Percentiles rank a stretch among this genome's conserved stretches.
Conservation (phyloP, 64 coral and sea anemone species). For the Anthopleura sola region DNA sequence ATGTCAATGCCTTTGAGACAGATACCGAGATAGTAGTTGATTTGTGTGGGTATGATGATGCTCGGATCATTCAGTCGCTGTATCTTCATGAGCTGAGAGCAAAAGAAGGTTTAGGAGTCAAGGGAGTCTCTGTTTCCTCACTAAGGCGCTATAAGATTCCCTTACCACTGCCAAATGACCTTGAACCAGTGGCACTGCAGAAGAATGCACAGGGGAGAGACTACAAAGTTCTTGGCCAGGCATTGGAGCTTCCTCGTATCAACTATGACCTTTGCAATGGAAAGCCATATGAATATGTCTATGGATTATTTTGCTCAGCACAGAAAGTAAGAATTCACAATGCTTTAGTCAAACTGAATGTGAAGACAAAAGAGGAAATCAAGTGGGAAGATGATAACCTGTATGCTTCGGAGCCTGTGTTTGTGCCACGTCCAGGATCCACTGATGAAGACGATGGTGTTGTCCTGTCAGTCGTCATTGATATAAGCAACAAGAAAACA, state of each 20-base stretch:
- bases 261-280: slow-evolving; percentile 69
- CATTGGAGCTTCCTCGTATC: slow-evolving; percentile 70
- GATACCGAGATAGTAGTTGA: slow-evolving; percentile 51
- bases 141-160: slow-evolving; percentile 47
- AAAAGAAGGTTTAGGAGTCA: neutral
- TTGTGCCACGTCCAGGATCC: slow-evolving; percentile 55
- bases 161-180: slow-evolving; percentile 39
- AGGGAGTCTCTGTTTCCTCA: neutral
- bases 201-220: slow-evolving; percentile 21
- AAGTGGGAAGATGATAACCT: slow-evolving; percentile 48
- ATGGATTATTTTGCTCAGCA: neutral
- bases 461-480: slow-evolving; percentile 67
- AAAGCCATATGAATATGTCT: slow-evolving; percentile 64
- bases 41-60: slow-evolving; percentile 66
- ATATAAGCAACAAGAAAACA: slow-evolving; percentile 52
- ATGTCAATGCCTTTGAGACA: slow-evolving; percentile 82
- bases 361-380: slow-evolving; percentile 43
- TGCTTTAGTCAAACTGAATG: slow-evolving; percentile 63
- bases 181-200: neutral
- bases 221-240: slow-evolving; percentile 29
- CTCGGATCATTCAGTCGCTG: slow-evolving; percentile 27
- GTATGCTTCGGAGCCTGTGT: slow-evolving; percentile 70
- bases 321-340: neutral
- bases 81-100: slow-evolving; percentile 43
- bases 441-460: slow-evolving; percentile 78